These are phyloP conservation scores for Grammomys dolichurus DNA, from an alignment of 2,113 vertebrate species.

Conservation along the genomic window DNA sequence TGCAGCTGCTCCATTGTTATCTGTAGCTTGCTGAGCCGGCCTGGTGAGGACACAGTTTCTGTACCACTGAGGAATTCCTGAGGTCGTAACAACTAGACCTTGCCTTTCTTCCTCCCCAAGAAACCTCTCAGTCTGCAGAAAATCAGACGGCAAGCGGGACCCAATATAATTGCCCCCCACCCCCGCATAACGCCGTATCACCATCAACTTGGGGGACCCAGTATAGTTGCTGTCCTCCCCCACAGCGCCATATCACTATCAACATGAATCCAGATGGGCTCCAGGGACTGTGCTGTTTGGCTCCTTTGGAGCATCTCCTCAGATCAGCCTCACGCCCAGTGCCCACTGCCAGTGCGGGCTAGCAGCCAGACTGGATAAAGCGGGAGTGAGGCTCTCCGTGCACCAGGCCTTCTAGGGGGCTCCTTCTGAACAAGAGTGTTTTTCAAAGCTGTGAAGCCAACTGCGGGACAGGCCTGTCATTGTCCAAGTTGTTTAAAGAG, in stretches of 20 bases:
- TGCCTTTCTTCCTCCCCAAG: background rate
- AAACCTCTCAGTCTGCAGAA: background rate
- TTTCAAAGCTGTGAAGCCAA: slow-evolving; percentile 61
- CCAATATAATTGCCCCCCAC: background rate
- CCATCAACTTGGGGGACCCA: background rate
- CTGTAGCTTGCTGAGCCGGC: background rate
- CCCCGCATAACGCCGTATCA: too few relatives aligned
- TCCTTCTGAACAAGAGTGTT: slow-evolving; percentile 56
- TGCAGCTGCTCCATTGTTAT: too few relatives aligned
- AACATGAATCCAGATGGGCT: background rate
- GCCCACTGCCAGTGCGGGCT: slow-evolving; percentile 20
- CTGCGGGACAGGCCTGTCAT: background rate
- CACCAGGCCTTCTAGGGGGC: background rate
- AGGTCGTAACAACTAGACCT: background rate
- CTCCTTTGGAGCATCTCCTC: background rate
- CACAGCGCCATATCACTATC: too few relatives aligned
- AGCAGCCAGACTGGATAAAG: slow-evolving; percentile 52
- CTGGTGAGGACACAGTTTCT: background rate
- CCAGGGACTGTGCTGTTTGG: background rate
- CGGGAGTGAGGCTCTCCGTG: background rate
- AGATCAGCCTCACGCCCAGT: background rate
- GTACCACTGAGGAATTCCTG: background rate
- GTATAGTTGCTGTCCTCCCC: background rate
- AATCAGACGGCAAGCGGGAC: background rate
- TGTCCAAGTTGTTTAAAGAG: slow-evolving; percentile 46